A percentile compares a stretch with the other conserved stretches of the same genome.
phyloP scores from a whole-genome alignment of 2,888 invertebrate species.

The Endotricha flammealis region DNA sequence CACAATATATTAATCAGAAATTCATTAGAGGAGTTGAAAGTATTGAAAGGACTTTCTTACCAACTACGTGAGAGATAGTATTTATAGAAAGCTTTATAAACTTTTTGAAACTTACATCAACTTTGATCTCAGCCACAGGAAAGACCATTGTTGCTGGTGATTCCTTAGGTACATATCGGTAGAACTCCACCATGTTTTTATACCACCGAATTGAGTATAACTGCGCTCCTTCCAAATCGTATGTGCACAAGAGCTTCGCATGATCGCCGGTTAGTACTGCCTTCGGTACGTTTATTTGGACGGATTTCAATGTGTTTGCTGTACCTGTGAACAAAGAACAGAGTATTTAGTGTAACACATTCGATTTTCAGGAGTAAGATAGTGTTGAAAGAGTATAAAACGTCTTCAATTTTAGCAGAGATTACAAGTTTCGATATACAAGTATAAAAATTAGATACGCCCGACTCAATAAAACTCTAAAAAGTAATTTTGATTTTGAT shows the following conservation, averaged over 20 bases:
- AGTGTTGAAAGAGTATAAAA: too few relatives aligned
- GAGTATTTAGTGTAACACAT: slow-evolving; percentile 2
- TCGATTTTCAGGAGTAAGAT: too few relatives aligned
- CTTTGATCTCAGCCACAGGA: slow-evolving; percentile 82
- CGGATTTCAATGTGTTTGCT: slow-evolving; percentile 58
- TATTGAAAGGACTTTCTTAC: too few relatives aligned
- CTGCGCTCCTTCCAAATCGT: slow-evolving; percentile 80
- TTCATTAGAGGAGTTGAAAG: too few relatives aligned
- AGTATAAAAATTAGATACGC: too few relatives aligned
- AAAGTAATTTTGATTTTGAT: too few relatives aligned
- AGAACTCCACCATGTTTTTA: slow-evolving; percentile 85
- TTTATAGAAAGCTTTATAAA: slow-evolving; percentile 1
- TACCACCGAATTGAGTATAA: slow-evolving; percentile 89
- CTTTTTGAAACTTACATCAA: slow-evolving; percentile 81
- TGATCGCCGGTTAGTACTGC: slow-evolving; percentile 73
- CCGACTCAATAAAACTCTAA: too few relatives aligned
- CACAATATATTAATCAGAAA: too few relatives aligned
- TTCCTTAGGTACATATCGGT: slow-evolving; percentile 85
- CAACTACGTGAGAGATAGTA: too few relatives aligned
- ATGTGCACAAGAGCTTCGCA: slow-evolving; percentile 74
- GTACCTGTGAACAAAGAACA: slow-evolving; percentile 50
- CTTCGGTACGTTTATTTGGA: slow-evolving; percentile 73
- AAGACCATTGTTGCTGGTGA: slow-evolving; percentile 84
- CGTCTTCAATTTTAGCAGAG: too few relatives aligned
- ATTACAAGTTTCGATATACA: too few relatives aligned